A percentile compares a stretch with the other conserved stretches of the same genome.
Evolutionary conservation across 2,113 vertebrate genomes (phyloP).

Genomic region (Rana temporaria): DNA sequence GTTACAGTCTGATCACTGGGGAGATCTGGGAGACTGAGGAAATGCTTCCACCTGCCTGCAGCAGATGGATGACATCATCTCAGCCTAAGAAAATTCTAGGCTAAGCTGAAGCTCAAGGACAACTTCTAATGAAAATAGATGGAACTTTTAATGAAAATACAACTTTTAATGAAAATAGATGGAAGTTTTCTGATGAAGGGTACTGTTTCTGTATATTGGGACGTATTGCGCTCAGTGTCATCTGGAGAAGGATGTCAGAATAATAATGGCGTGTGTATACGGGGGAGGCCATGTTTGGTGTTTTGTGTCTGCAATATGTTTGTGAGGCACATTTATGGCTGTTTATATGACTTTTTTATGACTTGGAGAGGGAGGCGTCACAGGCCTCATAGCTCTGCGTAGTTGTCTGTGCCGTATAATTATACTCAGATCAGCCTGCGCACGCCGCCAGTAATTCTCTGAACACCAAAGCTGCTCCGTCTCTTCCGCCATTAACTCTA

Average conservation of each 20-base stretch:
- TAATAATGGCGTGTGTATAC: no score
- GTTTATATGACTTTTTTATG: background rate
- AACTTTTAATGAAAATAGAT: no score
- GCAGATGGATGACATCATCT: no score
- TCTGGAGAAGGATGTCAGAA: background rate
- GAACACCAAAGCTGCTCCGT: conserved; percentile 31
- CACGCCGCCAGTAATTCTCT: conserved; percentile 1
- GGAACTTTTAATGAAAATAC: no score
- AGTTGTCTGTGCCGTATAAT: background rate
- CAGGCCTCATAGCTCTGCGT: no score
- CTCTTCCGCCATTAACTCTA: conserved; percentile 28
- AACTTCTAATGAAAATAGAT: background rate
- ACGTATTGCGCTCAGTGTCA: no score
- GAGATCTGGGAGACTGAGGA: no score
- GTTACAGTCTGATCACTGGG: no score
- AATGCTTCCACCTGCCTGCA: no score
- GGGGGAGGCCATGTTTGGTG: background rate
- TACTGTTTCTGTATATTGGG: no score
- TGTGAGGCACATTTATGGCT: background rate
- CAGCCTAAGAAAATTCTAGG: background rate
- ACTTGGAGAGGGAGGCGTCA: background rate
- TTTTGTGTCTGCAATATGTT: no score
- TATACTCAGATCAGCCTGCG: background rate
- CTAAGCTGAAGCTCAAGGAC: background rate
- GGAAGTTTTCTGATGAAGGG: no score